phyloP scores from a whole-genome alignment of 2,797 vertebrate species.

The Triplophysa yarkandensis region DNA sequence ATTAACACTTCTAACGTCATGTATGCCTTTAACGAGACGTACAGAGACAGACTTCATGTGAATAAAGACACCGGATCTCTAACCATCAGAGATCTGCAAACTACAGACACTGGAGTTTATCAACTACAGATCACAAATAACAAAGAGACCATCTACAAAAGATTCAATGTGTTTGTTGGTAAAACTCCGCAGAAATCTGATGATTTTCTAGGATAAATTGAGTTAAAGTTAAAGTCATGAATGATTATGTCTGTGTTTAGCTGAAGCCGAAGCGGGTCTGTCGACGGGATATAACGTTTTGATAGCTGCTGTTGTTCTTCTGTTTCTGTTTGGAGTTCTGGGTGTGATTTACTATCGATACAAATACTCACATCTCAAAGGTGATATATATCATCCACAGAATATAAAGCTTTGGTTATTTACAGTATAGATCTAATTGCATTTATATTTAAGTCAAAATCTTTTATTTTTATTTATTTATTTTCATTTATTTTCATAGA shows the following conservation, averaged over 20 bases:
- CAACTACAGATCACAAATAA: background rate
- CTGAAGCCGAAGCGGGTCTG: background rate
- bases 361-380: background rate
- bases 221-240: background rate
- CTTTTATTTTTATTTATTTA: too few relatives aligned
- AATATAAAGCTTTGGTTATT: too few relatives aligned
- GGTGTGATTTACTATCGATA: background rate
- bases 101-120: background rate
- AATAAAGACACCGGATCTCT: background rate
- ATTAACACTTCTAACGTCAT: background rate
- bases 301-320: background rate
- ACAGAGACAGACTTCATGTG: background rate
- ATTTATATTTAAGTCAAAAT: too few relatives aligned
- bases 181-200: too few relatives aligned
- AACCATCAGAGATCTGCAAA: background rate
- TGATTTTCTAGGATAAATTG: background rate
- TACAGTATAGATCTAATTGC: too few relatives aligned
- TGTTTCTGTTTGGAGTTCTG: background rate
- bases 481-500: too few relatives aligned
- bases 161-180: slow-evolving; percentile 1
- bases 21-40: background rate
- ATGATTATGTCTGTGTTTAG: background rate
- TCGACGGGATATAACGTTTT: background rate
- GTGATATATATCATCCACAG: background rate
- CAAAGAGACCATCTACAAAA: background rate